Conservation (phyloP, 2,113 vertebrate species). For the Thunnus thynnus region DNA sequence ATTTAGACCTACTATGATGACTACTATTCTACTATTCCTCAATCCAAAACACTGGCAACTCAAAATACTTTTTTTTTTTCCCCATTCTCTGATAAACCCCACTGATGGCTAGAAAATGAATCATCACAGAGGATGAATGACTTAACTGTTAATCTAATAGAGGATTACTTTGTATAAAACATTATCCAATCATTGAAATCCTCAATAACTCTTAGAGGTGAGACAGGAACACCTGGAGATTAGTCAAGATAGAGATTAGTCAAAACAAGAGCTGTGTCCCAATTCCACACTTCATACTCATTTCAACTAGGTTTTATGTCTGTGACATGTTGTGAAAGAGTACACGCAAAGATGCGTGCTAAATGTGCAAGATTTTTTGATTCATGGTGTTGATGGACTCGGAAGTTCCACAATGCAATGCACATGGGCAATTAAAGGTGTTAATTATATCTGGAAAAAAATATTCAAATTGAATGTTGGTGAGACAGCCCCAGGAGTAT, state of each 20-base stretch:
- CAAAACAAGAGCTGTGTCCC: not conserved
- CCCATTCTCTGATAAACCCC: not conserved
- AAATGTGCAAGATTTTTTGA: not conserved
- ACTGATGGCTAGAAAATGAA: not conserved
- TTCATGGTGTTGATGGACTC: not conserved
- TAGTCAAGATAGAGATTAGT: not conserved
- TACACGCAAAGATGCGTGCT: not conserved
- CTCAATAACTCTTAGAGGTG: not conserved
- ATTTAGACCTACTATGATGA: not conserved
- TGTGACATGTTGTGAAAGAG: not conserved
- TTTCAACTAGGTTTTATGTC: not conserved
- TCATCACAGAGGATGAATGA: constrained; percentile 8
- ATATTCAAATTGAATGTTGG: too few species aligned
- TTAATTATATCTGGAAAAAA: too few species aligned
- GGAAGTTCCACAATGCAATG: too few species aligned
- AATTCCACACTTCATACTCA: not conserved
- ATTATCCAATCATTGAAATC: constrained; percentile 21
- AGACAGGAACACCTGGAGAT: not conserved
- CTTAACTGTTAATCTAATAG: not conserved
- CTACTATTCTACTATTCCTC: not conserved
- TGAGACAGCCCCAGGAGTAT: too few species aligned
- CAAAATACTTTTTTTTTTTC: not conserved
- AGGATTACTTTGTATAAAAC: constrained; percentile 8
- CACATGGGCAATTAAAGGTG: too few species aligned
- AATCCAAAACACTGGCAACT: not conserved